Percentiles rank a stretch among this genome's conserved stretches.
These are phyloP conservation scores for Pseudorectes ferrugineus DNA, from an alignment of 2,113 vertebrate species.

Conservation along the genomic window DNA sequence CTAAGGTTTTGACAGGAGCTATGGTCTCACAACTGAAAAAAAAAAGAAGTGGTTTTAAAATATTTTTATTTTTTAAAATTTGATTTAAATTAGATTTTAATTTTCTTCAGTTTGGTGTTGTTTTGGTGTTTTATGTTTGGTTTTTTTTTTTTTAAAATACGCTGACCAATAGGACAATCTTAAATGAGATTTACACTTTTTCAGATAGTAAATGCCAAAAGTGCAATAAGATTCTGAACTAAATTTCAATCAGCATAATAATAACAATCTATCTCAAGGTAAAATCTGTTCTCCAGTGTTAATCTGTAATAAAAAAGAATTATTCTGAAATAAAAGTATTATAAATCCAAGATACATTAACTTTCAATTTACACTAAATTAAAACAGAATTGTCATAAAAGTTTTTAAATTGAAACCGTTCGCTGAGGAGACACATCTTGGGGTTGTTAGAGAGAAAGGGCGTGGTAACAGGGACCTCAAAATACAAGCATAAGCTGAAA, in stretches of 20 bases:
- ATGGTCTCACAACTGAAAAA: background rate
- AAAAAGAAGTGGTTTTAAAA: fast-evolving
- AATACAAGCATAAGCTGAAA: background rate
- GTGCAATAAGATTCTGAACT: background rate
- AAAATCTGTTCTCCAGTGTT: background rate
- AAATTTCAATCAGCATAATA: background rate
- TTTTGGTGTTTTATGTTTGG: background rate
- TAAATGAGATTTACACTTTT: background rate
- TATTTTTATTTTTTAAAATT: background rate
- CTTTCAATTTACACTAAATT: background rate
- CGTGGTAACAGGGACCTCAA: background rate
- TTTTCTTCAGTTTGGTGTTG: background rate
- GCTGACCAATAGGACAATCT: background rate
- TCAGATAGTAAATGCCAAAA: background rate
- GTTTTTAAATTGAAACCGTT: background rate
- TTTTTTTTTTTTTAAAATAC: background rate
- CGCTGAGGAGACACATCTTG: background rate
- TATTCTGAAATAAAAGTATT: background rate
- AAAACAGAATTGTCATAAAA: background rate
- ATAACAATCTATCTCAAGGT: background rate
- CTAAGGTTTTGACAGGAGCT: fast-evolving
- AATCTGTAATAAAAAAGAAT: background rate
- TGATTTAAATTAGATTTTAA: background rate
- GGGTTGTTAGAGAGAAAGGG: background rate
- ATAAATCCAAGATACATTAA: background rate